Evolutionary conservation across 1,140 invertebrate species (phyloP), one percentile per base, ranked within the genome.

Genomic region (Drosophila eugracilis): DNA sequence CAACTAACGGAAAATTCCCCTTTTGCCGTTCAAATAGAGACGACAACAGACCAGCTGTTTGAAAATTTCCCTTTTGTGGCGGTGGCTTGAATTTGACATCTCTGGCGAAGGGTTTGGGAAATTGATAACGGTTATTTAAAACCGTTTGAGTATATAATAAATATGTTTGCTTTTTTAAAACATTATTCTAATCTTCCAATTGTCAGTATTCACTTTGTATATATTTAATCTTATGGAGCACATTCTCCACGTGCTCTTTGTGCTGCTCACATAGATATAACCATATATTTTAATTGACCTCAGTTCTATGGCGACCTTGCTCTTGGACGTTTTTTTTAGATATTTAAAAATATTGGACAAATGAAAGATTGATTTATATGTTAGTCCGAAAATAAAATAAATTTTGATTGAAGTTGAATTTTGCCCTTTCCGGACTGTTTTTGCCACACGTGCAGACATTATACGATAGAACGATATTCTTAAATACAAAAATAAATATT

Each of bases 231-330:
- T 94, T 92, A 10, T 95, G 92, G 53, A 98, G 92, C 6, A 97
- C 94, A 4, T 93, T 92, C 75, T 95, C 94, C 0, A 98, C 95
- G 90, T 98, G 96, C 72, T 94, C 95, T n/a, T n/a, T n/a, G n/a
- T n/a, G n/a, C n/a, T n/a, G n/a, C n/a, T n/a, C n/a, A n/a, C n/a
- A n/a, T n/a, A n/a, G n/a, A n/a, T n/a, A n/a, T n/a, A n/a, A n/a
- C n/a, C 22, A 98, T 92, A 84, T 15, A 73, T 17, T 24, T 77
- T 30, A 22, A 84, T 69, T 1, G 76, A 53, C 12, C 48, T 34
- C 14, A n/a, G n/a, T n/a, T n/a, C n/a, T n/a, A n/a, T n/a, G n/a
- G n/a, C n/a, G n/a, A n/a, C n/a, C n/a, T n/a, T n/a, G 26, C 14
- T 15, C 5, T 6, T 15, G 17, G 14, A 19, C 14, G n/a, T n/a